Base-by-base conservation (phyloP, 2,888 invertebrate genomes). In the Polylopha cassiicola region DNA sequence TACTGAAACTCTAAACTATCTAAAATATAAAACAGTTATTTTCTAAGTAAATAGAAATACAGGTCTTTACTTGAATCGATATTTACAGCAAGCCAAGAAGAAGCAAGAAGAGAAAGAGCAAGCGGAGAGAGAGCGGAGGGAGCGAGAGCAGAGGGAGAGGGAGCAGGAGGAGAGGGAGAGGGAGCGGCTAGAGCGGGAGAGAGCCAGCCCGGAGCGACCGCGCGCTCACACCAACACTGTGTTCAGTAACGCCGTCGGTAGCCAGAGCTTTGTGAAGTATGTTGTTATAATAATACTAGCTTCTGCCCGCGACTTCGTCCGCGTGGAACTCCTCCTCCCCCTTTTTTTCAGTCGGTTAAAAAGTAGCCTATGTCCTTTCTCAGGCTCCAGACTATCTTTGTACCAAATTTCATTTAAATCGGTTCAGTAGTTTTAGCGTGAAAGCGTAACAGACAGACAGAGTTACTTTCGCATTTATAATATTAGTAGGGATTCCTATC, bases 71-170 rank as follows among this genome's bases (percentile, higher is more conserved):
- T 18, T 10, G 3, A 9, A 32, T 7, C 18, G 8, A 23, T 38
- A 26, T 7, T 63, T 60, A 0, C 60, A 84, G 85, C 85, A 85
- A 82, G 80, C 80, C 24, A 81, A 79, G 55, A 76, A 74, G 61
- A 85, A 82, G 39, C 79, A 77, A 64, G 82, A 84, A 50, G 80
- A 69, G 24, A 84, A 79, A 61, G 73, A 79, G 18, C 67, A 73
- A 53, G 73, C 70, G 1, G 79, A 81, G 21, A 68, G 60, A 7
- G 78, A 79, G 46, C 67, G 71, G 2, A 71, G 65, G 11, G 78
- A 81, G 37, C 56, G 68, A 3, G 80, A 84, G 44, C 69, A 73
- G 50, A 69, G 61, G 32, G 81, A 81, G 24, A 65, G 66, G 24
- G 59, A 65, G 9, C 59, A 61, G 3, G 80, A 80, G 28, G 73